Evolutionary conservation across 2,113 vertebrate genomes (phyloP).

Genomic region (Syngnathoides biaculeatus): DNA sequence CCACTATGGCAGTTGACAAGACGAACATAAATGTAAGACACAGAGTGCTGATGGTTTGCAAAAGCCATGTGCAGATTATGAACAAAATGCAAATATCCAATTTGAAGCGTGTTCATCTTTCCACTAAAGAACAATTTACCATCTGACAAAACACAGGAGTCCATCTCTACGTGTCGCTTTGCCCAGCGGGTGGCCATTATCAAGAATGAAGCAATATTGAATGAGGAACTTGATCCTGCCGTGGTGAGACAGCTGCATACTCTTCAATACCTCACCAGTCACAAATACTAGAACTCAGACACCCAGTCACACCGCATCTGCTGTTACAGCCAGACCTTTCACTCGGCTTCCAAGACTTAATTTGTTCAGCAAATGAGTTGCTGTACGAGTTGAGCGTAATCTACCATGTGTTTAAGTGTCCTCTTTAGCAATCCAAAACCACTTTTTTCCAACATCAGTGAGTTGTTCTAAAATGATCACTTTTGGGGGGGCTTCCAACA

Average conservation of each 20-base stretch:
- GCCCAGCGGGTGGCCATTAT: conserved; percentile 92
- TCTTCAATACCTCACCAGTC: conserved; percentile 5
- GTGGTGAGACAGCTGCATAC: conserved; percentile 76
- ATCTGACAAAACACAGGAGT: conserved; percentile 76
- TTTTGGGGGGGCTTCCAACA: conserved; percentile 19
- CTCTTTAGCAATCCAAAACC: conserved; percentile 24
- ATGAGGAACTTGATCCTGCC: conserved; percentile 90
- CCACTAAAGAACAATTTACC: neutral
- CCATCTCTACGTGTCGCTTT: conserved; percentile 94
- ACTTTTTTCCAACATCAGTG: conserved; percentile 36
- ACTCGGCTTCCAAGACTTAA: conserved; percentile 32
- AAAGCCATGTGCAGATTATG: neutral
- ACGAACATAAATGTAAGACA: conserved; percentile 79
- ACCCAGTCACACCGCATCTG: conserved; percentile 29
- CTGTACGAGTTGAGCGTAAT: conserved; percentile 30
- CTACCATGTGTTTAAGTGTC: conserved; percentile 30
- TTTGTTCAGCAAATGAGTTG: conserved; percentile 33
- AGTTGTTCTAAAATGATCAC: conserved; percentile 14
- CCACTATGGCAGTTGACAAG: conserved; percentile 85
- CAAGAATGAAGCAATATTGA: conserved; percentile 90
- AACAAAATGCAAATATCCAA: neutral
- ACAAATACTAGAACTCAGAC: conserved; percentile 16
- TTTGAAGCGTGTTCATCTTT: neutral
- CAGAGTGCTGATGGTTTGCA: neutral
- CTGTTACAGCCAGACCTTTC: conserved; percentile 32